Evolutionary conservation across 2,888 invertebrate genomes (phyloP), one percentile per base, ranked within the genome.

Genomic region (Catocala sponsa): DNA sequence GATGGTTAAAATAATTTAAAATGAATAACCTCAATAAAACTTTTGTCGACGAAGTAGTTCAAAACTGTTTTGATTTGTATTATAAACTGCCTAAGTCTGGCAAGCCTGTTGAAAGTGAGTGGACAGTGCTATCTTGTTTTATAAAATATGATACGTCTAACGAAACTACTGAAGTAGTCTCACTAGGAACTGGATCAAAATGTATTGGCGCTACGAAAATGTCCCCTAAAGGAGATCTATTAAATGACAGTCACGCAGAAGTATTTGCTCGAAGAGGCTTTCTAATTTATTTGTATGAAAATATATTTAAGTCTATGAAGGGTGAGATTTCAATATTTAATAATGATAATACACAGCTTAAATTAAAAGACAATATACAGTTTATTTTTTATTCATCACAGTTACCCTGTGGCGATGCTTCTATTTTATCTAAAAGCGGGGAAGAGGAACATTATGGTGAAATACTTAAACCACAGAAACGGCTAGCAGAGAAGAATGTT

Each of bases 191-290:
- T 2, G 99, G 99, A 0, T 97, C 99, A 0, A 99, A 98, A 92
- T 99, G 99, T 87, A 95, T 99, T 68, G 98, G 98, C 0, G 94
- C 95, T 59, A 89, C 91, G 4, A 96, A 96, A 85, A 92, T 97
- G 91, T 96, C 96, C 56, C 80, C 92, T 2, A 86, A 85, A 35
- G 98, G 98, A 1, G 95, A 96, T 76, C 94, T 97, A 65, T 80
- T 99, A 11, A 98, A 98, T 84, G 99, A 99, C 87, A 98, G 98
- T 44, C 99, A 99, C 91, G 98, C 99, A 0, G 99, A 99, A 94
- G 95, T 98, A 32, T 91, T 99, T 55, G 97, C 98, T 6, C 95
- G 99, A 74, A 95, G 99, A 76, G 97, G 96, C 0, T 97, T 99
- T 80, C 76, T 98, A 25, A 91, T 97, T 64, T 99, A 97, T 85